Evolutionary conservation across 1,140 invertebrate genomes (phyloP), one percentile per base, ranked within the genome.

Genomic region (Steinernema khuongi): DNA sequence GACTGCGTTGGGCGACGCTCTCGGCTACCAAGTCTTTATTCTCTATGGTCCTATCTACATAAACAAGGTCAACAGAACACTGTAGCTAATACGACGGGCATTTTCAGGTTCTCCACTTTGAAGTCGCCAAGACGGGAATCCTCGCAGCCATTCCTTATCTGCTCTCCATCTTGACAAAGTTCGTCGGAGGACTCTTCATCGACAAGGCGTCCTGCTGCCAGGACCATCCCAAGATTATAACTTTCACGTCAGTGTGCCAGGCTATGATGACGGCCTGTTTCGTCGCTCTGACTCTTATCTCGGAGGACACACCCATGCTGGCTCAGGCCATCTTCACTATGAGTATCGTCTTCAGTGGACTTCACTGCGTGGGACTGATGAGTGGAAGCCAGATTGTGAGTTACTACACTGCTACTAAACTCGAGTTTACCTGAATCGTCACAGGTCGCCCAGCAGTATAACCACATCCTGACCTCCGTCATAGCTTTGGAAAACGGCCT

Each of bases 1-100:
- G 50, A 60, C 75, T 0, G 29, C 68, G 1, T 72, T 78, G 26
- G 50, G 50, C 11, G 50, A 60, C 19, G 50, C 50, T 60, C 22
- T 60, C 4, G 50, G 50, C 11, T 60, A 60, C 19, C 50, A 60
- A 26, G 50, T 60, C 7, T 60, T 60, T 26, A 60, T 60, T 22
- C 50, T 60, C 14, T 60, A 60, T 60, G 50, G 50, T 60, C 50
- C 50, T 7, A 60, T 60, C 50, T 60, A 60, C 50, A 60, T 60
- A 4, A 60, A 60, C 19, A 60, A 60, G 50, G 50, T 60, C n/a
- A n/a, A n/a, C n/a, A n/a, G n/a, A n/a, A n/a, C n/a, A n/a, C n/a
- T n/a, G n/a, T n/a, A n/a, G n/a, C 17, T 17, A 43, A 43, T 43
- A 17, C 41, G 17, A 17, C 41, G 17, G 17, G 41, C 17, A 43